Percentiles rank a stretch among this genome's conserved stretches.
phyloP scores from a whole-genome alignment of 2,797 vertebrate species.

The Tragopan temminckii region DNA sequence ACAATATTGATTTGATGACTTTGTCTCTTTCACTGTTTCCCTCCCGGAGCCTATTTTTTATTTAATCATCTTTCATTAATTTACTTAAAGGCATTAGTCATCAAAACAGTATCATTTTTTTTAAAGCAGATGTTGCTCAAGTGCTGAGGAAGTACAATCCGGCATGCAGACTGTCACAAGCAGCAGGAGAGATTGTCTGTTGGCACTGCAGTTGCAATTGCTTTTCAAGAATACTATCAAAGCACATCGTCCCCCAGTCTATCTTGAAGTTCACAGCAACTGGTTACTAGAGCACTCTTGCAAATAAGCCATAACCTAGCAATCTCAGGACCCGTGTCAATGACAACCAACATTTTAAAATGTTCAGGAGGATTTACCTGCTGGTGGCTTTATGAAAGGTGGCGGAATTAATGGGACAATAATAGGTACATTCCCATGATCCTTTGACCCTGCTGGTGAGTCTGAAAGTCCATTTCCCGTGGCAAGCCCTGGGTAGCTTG shows the following conservation, averaged over 20 bases:
- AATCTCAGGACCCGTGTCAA: background rate
- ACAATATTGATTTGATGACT: conserved; percentile 27
- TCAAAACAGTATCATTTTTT: background rate
- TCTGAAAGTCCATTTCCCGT: conserved; percentile 93
- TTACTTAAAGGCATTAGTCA: conserved; percentile 54
- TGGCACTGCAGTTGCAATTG: background rate
- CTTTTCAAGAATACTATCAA: conserved; percentile 18
- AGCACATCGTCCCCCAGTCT: background rate
- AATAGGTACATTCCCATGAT: conserved; percentile 95
- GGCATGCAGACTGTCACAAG: background rate
- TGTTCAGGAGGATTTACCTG: conserved; percentile 86
- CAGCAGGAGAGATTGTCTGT: background rate
- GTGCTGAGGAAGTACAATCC: background rate
- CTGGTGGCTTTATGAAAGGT: conserved; percentile 96
- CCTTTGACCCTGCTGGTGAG: conserved; percentile 91
- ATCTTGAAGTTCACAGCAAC: background rate
- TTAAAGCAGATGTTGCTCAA: conserved; percentile 38
- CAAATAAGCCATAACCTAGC: background rate
- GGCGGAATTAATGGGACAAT: conserved; percentile 97
- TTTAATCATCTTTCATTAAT: conserved; percentile 30
- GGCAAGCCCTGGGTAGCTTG: conserved; percentile 89
- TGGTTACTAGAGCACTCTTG: background rate
- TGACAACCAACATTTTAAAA: conserved; percentile 2
- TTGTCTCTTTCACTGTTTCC: conserved; percentile 18
- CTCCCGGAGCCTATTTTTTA: conserved; percentile 31